Evolutionary conservation across 1,140 invertebrate genomes (phyloP), one percentile per base, ranked within the genome.

Genomic region (Zelostemma sp.): DNA sequence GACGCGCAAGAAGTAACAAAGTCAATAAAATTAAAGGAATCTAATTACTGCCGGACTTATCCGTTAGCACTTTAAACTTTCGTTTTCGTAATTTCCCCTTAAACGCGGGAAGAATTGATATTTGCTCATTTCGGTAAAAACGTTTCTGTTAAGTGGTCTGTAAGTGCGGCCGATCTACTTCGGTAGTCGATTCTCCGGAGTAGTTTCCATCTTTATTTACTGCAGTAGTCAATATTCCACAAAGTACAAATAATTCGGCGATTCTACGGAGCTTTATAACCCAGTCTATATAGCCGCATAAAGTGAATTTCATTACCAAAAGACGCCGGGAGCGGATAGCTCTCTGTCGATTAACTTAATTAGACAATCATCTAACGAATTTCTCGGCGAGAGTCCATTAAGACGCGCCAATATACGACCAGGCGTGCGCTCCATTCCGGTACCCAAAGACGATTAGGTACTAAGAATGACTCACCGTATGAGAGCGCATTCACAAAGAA

Each of bases 351-450:
- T 82, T 82, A 82, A 80, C 76, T 82, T 82, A 79, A 82, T 81
- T 80, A 82, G 73, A 76, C 79, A 79, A 82, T 82, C 75, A 77
- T 74, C 74, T 81, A 81, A 82, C 78, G 79, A 82, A 82, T 81
- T 76, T 73, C 67, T 63, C 72, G 60, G 58, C 63, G 45, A 72
- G 67, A 62, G 64, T 63, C 68, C 68, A 72, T 80, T 75, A 79
- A 73, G 67, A 51, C 71, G 66, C 62, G 62, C 71, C 71, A 66
- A 66, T 73, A 64, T 72, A 65, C 67, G 72, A 65, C 55, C 67
- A 51, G 69, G 46, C 61, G 66, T 31, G 28, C 15, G 49, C 55
- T 16, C 49, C 70, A 73, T 68, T 68, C 62, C 53, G 55, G 28
- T 63, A 28, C 43, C 54, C 33, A 61, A 58, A 64, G 66, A 49